phyloP scores from a whole-genome alignment of 2,888 invertebrate genomes.

The Pardosa pseudoannulata region DNA sequence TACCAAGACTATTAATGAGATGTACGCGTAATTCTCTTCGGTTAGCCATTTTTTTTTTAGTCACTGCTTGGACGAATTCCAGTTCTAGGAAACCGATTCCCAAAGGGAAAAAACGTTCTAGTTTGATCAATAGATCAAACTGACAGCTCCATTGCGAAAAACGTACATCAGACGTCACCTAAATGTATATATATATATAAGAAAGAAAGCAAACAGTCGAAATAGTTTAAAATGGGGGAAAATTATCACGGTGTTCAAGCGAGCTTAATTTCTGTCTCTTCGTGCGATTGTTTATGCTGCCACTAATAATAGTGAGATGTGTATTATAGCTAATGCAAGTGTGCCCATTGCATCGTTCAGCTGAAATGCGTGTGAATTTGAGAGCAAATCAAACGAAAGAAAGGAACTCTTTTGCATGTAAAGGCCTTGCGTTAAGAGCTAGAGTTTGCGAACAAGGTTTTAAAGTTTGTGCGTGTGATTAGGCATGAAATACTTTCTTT shows the following conservation, averaged over 20 bases:
- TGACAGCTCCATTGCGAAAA: not conserved
- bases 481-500: no score
- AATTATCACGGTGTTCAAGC: no score
- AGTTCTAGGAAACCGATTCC: not conserved
- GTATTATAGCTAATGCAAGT: no score
- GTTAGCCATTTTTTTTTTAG: not conserved
- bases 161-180: not conserved
- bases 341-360: no score
- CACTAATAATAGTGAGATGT: not conserved
- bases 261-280: no score
- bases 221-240: not conserved
- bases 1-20: conserved; percentile 9
- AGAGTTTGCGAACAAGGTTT: no score
- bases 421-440: no score
- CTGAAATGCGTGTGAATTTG: no score
- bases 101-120: not conserved
- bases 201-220: not conserved
- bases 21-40: not conserved
- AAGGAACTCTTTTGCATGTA: no score
- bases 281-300: not conserved
- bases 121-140: conserved; percentile 26
- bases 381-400: no score
- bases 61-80: conserved; percentile 22
- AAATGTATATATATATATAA: conserved; percentile 7
- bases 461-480: no score